Percentiles rank a stretch among this genome's conserved stretches.
Evolutionary conservation across 2,888 invertebrate genomes (phyloP).

Genomic region (Oxytorus armatus): DNA sequence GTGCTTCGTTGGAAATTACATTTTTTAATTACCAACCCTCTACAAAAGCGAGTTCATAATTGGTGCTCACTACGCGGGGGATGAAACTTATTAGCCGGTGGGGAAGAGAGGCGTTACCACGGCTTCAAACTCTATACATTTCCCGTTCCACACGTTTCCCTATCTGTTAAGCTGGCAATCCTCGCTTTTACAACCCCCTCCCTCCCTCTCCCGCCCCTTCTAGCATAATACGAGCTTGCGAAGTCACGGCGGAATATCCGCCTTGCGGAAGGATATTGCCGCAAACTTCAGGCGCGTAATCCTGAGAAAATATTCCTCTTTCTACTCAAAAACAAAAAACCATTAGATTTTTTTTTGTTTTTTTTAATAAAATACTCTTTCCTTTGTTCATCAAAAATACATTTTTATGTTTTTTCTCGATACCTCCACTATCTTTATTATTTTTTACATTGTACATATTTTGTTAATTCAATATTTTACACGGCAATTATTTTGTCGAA

Average conservation of each 20-base stretch:
- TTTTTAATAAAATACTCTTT: too few species aligned
- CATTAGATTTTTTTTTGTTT: too few species aligned
- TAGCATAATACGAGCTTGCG: constrained; percentile 54
- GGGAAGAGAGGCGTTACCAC: constrained; percentile 64
- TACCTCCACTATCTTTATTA: too few species aligned
- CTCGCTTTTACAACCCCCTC: constrained; percentile 26
- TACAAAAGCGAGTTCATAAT: constrained; percentile 81
- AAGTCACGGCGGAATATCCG: constrained; percentile 72
- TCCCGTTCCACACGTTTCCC: constrained; percentile 11
- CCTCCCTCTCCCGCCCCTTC: constrained; percentile 21
- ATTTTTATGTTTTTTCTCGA: too few species aligned
- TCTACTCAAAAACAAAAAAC: too few species aligned
- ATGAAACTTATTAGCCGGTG: constrained; percentile 83
- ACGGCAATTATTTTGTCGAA: too few species aligned
- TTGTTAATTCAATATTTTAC: too few species aligned
- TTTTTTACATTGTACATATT: too few species aligned
- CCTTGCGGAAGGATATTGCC: constrained; percentile 73
- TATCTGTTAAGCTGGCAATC: constrained; percentile 42
- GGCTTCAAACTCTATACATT: constrained; percentile 55
- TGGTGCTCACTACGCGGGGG: constrained; percentile 84
- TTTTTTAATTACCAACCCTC: constrained; percentile 80
- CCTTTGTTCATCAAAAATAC: too few species aligned
- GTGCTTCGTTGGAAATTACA: constrained; percentile 76
- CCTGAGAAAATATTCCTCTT: constrained; percentile 1
- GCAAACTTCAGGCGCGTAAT: constrained; percentile 74